Evolutionary conservation across 2,797 vertebrate genomes (phyloP).

Genomic region (Chloroceryle amazona): DNA sequence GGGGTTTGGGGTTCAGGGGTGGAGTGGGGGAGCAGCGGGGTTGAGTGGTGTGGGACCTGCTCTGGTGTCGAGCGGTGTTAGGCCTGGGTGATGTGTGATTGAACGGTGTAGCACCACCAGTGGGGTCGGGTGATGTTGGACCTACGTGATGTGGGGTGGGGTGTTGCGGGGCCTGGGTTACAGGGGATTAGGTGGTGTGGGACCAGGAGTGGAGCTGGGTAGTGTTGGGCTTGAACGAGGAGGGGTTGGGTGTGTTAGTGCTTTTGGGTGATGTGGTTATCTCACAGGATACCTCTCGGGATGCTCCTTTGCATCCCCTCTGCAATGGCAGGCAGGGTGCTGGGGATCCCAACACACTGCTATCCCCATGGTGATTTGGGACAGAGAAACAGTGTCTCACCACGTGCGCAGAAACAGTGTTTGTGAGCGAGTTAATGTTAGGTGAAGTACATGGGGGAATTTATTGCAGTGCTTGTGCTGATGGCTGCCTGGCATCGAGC

Average conservation of each 20-base stretch:
- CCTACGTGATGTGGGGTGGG: background rate
- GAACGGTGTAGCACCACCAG: too few relatives aligned
- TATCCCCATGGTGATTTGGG: background rate
- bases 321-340: accelerated
- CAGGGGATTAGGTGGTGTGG: background rate
- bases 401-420: accelerated
- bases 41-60: too few relatives aligned
- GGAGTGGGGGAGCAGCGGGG: too few relatives aligned
- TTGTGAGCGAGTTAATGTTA: background rate
- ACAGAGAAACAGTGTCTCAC: background rate
- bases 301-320: background rate
- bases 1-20: too few relatives aligned
- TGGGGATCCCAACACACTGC: accelerated
- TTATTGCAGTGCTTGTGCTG: background rate
- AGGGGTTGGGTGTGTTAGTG: too few relatives aligned
- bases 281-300: background rate
- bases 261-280: background rate
- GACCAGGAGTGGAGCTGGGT: background rate
- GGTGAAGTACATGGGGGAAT: background rate
- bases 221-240: background rate
- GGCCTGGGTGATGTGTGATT: background rate
- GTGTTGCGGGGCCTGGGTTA: background rate
- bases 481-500: background rate
- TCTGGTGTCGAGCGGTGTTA: background rate
- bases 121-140: background rate